phyloP scores from a whole-genome alignment of 2,888 invertebrate genomes.

The Trichopoda pennipes region DNA sequence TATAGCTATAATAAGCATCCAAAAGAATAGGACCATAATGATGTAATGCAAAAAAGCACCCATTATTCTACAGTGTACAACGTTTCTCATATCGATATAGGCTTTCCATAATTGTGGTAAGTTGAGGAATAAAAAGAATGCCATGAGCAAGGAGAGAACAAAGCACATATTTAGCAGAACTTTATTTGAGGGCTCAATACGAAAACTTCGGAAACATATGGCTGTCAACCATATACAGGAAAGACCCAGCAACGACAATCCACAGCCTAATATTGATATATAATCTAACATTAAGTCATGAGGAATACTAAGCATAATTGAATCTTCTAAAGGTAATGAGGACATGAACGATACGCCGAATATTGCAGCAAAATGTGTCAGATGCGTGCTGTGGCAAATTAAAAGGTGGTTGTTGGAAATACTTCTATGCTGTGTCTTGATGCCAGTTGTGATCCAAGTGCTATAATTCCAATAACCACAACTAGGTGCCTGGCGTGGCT shows the following conservation, averaged over 20 bases:
- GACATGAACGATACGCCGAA: neutral
- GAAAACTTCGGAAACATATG: slow-evolving; percentile 83
- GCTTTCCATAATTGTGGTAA: slow-evolving; percentile 72
- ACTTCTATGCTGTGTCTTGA: slow-evolving; percentile 5
- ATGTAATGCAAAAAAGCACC: slow-evolving; percentile 86
- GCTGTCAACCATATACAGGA: slow-evolving; percentile 83
- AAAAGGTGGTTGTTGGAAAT: slow-evolving; percentile 20
- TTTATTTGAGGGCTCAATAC: slow-evolving; percentile 85
- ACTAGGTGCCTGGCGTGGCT: neutral
- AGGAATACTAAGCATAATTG: slow-evolving; percentile 67
- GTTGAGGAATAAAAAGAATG: slow-evolving; percentile 77
- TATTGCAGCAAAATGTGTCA: slow-evolving; percentile 45
- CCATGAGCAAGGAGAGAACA: slow-evolving; percentile 84
- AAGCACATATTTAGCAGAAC: slow-evolving; percentile 85
- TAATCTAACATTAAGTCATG: slow-evolving; percentile 82
- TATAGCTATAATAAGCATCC: slow-evolving; percentile 88
- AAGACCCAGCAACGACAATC: slow-evolving; percentile 83
- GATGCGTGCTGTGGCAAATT: slow-evolving; percentile 46
- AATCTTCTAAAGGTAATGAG: neutral
- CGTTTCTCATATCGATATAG: slow-evolving; percentile 70
- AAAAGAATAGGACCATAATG: slow-evolving; percentile 85
- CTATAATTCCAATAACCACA: slow-evolving; percentile 55
- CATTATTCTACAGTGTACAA: slow-evolving; percentile 82
- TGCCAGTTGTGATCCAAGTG: slow-evolving; percentile 19
- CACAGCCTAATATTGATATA: slow-evolving; percentile 83